Evolutionary conservation across 2,797 vertebrate species (phyloP).

Genomic region (Nannoperca obscura): DNA sequence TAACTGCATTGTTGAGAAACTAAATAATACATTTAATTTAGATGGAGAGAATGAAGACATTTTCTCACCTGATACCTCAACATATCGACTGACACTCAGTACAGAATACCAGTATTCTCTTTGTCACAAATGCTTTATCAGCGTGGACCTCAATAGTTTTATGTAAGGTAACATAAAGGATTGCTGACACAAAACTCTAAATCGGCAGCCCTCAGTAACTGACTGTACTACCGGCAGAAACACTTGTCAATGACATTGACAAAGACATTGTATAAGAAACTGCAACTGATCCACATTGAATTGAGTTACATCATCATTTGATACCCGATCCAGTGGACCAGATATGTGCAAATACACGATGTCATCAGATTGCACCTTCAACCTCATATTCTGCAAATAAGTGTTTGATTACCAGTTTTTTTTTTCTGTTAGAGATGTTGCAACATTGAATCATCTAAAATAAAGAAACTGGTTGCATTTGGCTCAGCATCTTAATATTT

Average conservation of each 20-base stretch:
- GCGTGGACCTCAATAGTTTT: not conserved
- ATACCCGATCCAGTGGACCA: no score
- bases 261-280: not conserved
- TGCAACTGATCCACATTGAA: not conserved
- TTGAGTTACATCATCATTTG: no score
- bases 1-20: no score
- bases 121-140: not conserved
- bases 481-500: conserved; percentile 9
- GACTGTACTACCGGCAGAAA: not conserved
- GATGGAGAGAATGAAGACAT: not conserved
- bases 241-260: not conserved
- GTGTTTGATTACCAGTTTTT: not conserved
- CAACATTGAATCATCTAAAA: conserved; percentile 6
- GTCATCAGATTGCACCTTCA: not conserved
- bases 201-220: not conserved
- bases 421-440: not conserved
- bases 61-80: not conserved
- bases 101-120: not conserved
- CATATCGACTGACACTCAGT: not conserved
- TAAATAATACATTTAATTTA: not conserved
- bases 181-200: not conserved
- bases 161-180: not conserved
- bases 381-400: not conserved
- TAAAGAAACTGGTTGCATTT: conserved; percentile 2
- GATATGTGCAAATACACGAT: not conserved